Evolutionary conservation across 2,113 vertebrate genomes (phyloP).

Genomic region (Beaufortia kweichowensis): DNA sequence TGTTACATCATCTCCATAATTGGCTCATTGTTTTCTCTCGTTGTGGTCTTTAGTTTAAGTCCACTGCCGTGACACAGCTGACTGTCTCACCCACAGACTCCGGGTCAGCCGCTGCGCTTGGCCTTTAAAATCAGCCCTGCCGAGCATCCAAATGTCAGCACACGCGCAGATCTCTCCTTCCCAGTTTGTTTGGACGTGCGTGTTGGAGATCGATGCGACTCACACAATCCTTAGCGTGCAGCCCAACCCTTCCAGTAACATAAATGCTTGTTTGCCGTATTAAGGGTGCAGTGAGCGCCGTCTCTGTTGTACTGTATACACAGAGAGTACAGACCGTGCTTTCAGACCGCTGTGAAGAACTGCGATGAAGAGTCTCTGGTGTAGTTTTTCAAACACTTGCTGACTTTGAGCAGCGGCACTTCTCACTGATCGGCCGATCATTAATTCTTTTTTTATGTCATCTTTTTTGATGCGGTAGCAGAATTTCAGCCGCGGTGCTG

Average conservation of each 20-base stretch:
- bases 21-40: slow-evolving; percentile 13
- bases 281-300: background rate
- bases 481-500: background rate
- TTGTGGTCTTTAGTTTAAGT: slow-evolving; percentile 23
- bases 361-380: slow-evolving; percentile 7
- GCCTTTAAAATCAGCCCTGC: slow-evolving; percentile 34
- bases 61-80: slow-evolving; percentile 15
- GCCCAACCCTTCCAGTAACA: slow-evolving; percentile 8
- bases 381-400: slow-evolving; percentile 40
- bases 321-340: slow-evolving; percentile 1
- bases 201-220: slow-evolving; percentile 21
- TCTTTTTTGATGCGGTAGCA: slow-evolving; percentile 34
- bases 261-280: background rate
- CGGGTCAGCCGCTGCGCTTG: slow-evolving; percentile 19
- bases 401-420: slow-evolving; percentile 34
- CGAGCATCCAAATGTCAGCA: slow-evolving; percentile 43
- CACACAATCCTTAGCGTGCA: background rate
- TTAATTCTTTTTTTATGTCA: slow-evolving; percentile 31
- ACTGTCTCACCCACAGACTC: background rate
- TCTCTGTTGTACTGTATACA: slow-evolving; percentile 1
- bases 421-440: slow-evolving; percentile 28
- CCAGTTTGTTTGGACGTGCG: slow-evolving; percentile 29
- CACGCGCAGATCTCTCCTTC: slow-evolving; percentile 13
- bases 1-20: slow-evolving; percentile 14
- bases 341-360: slow-evolving; percentile 4